Base-by-base conservation (phyloP, 92 coral and sea anemone genomes). In the Palythoa heliodiscus region DNA sequence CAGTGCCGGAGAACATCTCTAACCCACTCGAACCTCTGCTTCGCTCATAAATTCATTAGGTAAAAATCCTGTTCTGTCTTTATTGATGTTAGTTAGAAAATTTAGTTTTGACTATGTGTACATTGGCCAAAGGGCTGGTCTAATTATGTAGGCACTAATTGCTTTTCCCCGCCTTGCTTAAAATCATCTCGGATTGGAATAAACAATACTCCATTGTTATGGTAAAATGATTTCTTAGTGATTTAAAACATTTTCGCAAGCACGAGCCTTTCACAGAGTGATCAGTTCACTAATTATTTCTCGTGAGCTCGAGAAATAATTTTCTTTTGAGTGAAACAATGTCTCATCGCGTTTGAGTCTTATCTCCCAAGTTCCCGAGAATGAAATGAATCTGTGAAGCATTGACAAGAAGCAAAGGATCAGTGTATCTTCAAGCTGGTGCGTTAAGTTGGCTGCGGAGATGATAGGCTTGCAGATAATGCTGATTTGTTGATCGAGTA, bases 121-220 rank as follows among this genome's bases (percentile, higher is more conserved):
- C 79, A 52, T 60, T 57, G 71, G 87, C 87, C 78, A 74, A 79
- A 81, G 71, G 89, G 86, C 72, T 82, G 67, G 87, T 83, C 86
- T 77, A 87, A 87, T 87, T 90, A 90, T 77, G 90, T 57, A 81
- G 48, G 64, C 54, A 67, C 91, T 90, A 87, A 87, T 90, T 90
- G 84, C 86, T 87, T 90, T 87, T 87, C 86, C 70, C 76, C 87
- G 88, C 86, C 77, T 87, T 84, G 70, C 78, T 84, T 83, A 53
- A 90, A 90, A 87, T 73, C 79, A 48, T 64, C 80, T 75, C 55
- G 82, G 88, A 71, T 71, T 43, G 52, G 76, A 78, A 86, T 60
- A 88, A 85, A 90, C 93, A 90, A 90, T 90, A 84, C 76, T 47
- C 64, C 68, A 87, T 87, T 90, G 93, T 90, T 90, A 82, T 87